Percentiles rank a stretch among this genome's conserved stretches.
Conservation (phyloP, 2,113 vertebrate species). For the Gorsachius goisagi region DNA sequence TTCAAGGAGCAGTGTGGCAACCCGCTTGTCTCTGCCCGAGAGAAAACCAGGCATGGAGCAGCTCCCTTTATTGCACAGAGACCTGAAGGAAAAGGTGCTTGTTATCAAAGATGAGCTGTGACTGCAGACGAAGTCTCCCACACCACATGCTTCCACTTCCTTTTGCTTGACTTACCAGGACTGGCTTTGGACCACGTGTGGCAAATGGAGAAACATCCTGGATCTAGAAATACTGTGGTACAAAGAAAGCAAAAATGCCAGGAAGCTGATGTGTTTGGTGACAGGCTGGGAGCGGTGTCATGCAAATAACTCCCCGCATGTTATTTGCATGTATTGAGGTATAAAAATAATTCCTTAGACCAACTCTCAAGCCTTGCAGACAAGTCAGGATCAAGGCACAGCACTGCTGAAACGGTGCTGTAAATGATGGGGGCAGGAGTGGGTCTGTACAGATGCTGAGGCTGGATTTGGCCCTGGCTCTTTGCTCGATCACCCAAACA, state of each 20-base stretch:
- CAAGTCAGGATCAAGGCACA: background rate
- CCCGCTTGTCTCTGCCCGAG: background rate
- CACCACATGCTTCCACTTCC: background rate
- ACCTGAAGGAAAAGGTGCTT: background rate
- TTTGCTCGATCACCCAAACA: background rate
- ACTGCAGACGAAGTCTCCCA: background rate
- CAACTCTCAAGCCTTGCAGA: background rate
- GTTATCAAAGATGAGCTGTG: background rate
- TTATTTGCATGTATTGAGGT: background rate
- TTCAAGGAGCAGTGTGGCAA: background rate
- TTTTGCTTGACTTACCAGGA: background rate
- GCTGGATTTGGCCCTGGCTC: background rate
- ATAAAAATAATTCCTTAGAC: background rate
- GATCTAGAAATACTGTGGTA: background rate
- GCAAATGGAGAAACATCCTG: background rate
- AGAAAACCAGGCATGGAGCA: background rate
- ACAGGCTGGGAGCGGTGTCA: background rate
- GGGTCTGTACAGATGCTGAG: background rate
- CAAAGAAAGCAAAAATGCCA: constrained; percentile 34
- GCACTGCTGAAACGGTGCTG: background rate
- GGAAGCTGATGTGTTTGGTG: constrained; percentile 12
- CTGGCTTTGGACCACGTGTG: accelerated
- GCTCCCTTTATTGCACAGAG: background rate
- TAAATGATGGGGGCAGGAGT: background rate
- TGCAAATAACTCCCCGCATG: background rate